Conservation (phyloP, 2,888 invertebrate species). For the Calameuta filiformis region DNA sequence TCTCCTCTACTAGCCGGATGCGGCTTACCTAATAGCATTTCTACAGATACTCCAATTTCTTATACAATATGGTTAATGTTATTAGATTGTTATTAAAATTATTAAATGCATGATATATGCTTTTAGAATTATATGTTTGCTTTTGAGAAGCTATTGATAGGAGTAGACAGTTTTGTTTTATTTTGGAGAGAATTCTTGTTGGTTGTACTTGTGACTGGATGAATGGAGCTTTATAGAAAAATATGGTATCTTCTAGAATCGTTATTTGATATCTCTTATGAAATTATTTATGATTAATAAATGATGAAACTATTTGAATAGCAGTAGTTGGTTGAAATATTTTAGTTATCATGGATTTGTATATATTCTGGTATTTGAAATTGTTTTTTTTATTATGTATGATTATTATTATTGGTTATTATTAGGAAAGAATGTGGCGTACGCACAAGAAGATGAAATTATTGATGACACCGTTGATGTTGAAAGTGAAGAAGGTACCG, state of each 20-base stretch:
- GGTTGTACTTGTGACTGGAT: neutral
- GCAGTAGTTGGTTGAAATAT: neutral
- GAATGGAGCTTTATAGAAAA: neutral
- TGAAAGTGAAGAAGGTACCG: constrained; percentile 69
- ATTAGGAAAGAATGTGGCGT: constrained; percentile 71
- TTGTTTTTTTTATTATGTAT: neutral
- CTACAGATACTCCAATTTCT: neutral
- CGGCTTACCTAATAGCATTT: neutral
- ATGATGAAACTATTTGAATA: neutral
- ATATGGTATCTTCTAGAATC: neutral
- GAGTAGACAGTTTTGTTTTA: neutral
- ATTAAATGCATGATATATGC: neutral
- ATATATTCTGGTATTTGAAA: neutral
- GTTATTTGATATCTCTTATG: neutral
- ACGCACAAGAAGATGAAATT: constrained; percentile 70
- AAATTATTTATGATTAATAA: neutral
- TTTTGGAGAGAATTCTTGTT: neutral
- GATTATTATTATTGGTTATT: constrained; percentile 18
- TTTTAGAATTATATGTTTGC: neutral
- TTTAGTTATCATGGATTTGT: no score
- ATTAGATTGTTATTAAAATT: neutral
- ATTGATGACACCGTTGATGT: constrained; percentile 71
- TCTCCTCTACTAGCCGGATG: neutral
- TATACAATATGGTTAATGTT: constrained; percentile 7
- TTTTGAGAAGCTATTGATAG: neutral